Conservation (phyloP, 2,888 invertebrate species). For the Branchellion lobata region DNA sequence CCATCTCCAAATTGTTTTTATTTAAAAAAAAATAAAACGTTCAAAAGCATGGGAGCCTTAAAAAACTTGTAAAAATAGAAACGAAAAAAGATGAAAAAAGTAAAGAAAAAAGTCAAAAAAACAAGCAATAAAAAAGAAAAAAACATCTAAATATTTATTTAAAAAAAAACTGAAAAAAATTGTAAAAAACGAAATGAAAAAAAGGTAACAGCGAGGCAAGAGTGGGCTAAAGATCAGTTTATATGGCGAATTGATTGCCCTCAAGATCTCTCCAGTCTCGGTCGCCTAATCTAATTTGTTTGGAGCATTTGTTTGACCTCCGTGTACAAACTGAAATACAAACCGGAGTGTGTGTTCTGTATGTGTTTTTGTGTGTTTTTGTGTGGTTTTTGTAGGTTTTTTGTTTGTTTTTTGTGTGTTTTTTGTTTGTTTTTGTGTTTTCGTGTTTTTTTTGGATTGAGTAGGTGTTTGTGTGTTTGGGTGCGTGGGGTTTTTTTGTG, state of each 20-base stretch:
- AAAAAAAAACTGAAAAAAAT: no score
- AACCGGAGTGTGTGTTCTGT: background rate
- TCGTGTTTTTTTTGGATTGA: background rate
- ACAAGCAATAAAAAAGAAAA: no score
- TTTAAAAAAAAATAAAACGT: no score
- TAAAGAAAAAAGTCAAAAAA: no score
- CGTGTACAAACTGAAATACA: background rate
- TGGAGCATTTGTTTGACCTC: background rate
- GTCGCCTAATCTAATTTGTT: constrained; percentile 15
- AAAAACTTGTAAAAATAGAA: no score
- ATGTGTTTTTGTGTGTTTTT: background rate
- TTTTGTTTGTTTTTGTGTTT: background rate
- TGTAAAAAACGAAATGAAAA: background rate
- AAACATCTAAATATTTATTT: no score
- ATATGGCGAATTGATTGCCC: constrained; percentile 19
- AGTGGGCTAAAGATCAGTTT: background rate
- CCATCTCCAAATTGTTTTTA: no score
- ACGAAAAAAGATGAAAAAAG: no score
- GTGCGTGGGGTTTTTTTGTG: background rate
- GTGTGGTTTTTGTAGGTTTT: background rate
- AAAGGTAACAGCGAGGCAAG: background rate
- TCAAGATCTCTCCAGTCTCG: constrained; percentile 8
- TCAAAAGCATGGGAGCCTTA: no score
- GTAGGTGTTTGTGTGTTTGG: constrained; percentile 5
- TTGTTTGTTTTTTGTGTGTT: background rate